A percentile compares a stretch with the other conserved stretches of the same genome.
phyloP scores from a whole-genome alignment of 2,888 invertebrate species.

The Acanthosepion esculentum region DNA sequence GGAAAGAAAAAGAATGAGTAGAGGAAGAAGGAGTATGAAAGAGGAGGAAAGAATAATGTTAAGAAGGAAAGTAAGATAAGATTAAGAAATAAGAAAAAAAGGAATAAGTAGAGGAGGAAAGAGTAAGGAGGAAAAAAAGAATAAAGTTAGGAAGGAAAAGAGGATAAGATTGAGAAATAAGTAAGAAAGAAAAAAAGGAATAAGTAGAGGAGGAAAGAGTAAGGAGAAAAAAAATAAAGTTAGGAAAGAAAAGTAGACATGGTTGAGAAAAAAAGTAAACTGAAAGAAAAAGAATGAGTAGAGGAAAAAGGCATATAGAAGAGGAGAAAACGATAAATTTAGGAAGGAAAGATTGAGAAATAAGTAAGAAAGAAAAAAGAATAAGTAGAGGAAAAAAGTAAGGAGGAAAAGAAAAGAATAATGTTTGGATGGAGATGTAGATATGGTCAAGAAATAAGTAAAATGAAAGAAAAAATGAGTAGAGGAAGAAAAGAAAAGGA shows the following conservation, averaged over 20 bases:
- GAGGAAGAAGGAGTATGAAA: neutral
- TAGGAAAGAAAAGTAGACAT: neutral
- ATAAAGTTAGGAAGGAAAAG: neutral
- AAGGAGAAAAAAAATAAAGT: neutral
- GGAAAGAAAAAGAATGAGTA: neutral
- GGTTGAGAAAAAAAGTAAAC: fast-evolving
- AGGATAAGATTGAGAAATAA: neutral
- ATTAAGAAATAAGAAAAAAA: neutral
- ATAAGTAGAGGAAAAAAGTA: no score
- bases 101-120: neutral
- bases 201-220: neutral
- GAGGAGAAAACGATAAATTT: no score
- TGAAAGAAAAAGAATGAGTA: neutral
- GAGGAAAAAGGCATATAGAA: no score
- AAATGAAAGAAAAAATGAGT: neutral
- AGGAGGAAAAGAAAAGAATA: neutral
- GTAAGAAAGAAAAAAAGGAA: neutral
- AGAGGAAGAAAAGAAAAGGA: no score
- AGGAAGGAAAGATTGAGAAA: no score
- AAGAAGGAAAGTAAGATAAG: neutral
- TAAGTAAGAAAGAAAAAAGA: no score
- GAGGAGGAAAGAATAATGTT: neutral
- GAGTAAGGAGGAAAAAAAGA: neutral
- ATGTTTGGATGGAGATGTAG: neutral
- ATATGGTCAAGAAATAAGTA: fast-evolving